Evolutionary conservation across 2,113 vertebrate species (phyloP).

Genomic region (Passer domesticus): DNA sequence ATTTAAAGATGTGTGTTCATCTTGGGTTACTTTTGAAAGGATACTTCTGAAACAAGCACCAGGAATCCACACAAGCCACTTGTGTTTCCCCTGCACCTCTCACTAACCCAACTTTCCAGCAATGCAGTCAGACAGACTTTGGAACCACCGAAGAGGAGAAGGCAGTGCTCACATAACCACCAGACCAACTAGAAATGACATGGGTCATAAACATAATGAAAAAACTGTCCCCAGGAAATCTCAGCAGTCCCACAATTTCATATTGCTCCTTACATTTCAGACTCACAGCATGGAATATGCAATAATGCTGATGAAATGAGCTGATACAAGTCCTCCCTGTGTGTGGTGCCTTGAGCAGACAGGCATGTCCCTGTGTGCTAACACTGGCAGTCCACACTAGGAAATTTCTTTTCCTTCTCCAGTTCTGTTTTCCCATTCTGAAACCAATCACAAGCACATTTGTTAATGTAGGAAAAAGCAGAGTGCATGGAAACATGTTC

Average conservation of each 20-base stretch:
- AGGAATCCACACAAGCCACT: not conserved
- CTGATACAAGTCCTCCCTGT: not conserved
- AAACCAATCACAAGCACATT: not conserved
- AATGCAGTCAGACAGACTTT: not conserved
- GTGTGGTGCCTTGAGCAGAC: not conserved
- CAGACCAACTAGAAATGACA: not conserved
- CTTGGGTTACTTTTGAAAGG: not conserved
- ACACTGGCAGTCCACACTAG: not conserved
- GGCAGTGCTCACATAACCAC: not conserved
- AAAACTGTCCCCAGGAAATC: not conserved
- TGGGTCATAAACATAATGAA: fast-evolving
- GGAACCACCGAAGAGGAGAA: not conserved
- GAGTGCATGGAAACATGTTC: not conserved
- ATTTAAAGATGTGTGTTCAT: not conserved
- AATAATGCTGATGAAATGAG: not conserved
- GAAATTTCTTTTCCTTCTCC: not conserved
- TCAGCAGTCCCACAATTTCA: not conserved
- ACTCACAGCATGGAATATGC: not conserved
- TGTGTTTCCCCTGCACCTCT: not conserved
- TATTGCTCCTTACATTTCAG: not conserved
- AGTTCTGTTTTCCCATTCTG: not conserved
- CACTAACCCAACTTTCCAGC: not conserved
- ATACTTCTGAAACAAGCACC: not conserved
- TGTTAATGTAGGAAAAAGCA: not conserved
- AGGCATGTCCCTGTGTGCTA: not conserved